Conservation (phyloP, 2,113 vertebrate species). For the Mixornis gularis region DNA sequence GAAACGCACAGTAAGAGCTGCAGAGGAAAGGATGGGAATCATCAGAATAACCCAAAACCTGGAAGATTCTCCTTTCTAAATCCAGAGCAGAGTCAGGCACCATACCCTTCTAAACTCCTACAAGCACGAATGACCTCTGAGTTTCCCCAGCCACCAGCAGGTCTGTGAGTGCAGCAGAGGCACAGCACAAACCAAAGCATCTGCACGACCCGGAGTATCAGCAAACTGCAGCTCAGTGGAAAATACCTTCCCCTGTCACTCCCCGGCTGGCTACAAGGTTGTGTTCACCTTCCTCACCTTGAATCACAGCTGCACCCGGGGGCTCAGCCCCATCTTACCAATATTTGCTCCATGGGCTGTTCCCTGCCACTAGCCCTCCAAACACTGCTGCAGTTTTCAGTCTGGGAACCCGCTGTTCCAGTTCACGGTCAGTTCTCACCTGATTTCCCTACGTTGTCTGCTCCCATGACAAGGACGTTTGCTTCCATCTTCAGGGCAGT, state of each 20-base stretch:
- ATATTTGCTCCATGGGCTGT: background rate
- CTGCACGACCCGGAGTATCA: background rate
- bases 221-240: background rate
- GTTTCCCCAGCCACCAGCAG: background rate
- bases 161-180: background rate
- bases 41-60: background rate
- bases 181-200: background rate
- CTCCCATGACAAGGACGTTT: constrained; percentile 80
- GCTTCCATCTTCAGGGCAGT: constrained; percentile 69
- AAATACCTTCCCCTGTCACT: background rate
- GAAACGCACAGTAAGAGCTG: constrained; percentile 85
- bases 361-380: background rate
- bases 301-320: background rate
- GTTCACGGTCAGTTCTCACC: constrained; percentile 35
- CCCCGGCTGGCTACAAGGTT: background rate
- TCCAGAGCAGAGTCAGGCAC: background rate
- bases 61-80: background rate
- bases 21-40: background rate
- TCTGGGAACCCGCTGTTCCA: background rate
- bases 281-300: background rate
- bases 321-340: background rate
- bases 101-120: background rate
- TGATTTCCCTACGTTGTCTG: constrained; percentile 81
- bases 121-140: fast-evolving
- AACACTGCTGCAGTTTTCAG: background rate